A percentile compares a stretch with the other conserved stretches of the same genome.
Evolutionary conservation across 2,888 invertebrate species (phyloP).

Genomic region (Chrysolina oricalcia): DNA sequence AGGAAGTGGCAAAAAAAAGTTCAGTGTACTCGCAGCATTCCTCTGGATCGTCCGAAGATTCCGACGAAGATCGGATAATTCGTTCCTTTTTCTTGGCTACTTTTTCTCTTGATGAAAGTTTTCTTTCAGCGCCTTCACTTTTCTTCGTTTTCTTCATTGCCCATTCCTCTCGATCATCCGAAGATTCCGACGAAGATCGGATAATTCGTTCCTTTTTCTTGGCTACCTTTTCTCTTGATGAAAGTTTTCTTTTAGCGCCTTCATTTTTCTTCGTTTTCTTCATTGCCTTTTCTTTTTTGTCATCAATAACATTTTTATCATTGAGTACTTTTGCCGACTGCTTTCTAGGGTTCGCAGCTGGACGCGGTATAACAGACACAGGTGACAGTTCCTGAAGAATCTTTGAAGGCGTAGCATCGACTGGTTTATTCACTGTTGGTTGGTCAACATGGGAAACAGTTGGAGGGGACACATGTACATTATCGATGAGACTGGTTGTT

Average conservation of each 20-base stretch:
- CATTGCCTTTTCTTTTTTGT: slow-evolving; percentile 13
- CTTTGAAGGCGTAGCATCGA: slow-evolving; percentile 28
- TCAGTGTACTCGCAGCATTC: slow-evolving; percentile 23
- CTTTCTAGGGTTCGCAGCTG: background rate
- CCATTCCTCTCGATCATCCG: slow-evolving; percentile 13
- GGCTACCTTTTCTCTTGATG: slow-evolving; percentile 12
- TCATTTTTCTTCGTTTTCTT: slow-evolving; percentile 10
- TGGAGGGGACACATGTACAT: slow-evolving; percentile 1
- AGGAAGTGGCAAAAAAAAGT: slow-evolving; percentile 8
- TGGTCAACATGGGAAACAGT: slow-evolving; percentile 1
- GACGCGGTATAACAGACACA: background rate
- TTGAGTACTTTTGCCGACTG: slow-evolving; percentile 20
- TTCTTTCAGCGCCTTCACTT: slow-evolving; percentile 10
- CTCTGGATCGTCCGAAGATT: slow-evolving; percentile 7
- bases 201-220: slow-evolving; percentile 15
- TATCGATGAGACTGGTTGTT: background rate
- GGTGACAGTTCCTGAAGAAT: slow-evolving; percentile 24
- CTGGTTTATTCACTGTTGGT: slow-evolving; percentile 2
- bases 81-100: background rate
- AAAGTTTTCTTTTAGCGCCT: slow-evolving; percentile 14
- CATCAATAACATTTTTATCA: background rate
- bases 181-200: background rate
- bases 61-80: background rate
- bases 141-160: slow-evolving; percentile 23
- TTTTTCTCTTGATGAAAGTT: slow-evolving; percentile 13